Evolutionary conservation across 1,140 invertebrate genomes (phyloP).

Genomic region (Idris sp.): DNA sequence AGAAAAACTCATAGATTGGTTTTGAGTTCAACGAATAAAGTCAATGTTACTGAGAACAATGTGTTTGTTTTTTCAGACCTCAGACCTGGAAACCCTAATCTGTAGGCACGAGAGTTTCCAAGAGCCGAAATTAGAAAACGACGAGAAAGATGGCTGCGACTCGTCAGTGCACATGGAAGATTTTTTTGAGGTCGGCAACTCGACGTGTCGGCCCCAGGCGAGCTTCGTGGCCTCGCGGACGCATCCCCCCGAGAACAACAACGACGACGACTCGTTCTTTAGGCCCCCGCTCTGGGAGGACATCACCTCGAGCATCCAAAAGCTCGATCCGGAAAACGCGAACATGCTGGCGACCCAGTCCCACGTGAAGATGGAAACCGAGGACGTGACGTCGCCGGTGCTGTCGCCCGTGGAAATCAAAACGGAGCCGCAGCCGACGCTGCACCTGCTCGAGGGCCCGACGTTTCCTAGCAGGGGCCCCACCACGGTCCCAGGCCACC

Average conservation of each 20-base stretch:
- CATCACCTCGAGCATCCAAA: constrained; percentile 91
- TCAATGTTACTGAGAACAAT: no score
- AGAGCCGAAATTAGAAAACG: constrained; percentile 79
- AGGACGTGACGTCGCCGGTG: constrained; percentile 83
- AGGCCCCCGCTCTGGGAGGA: constrained; percentile 92
- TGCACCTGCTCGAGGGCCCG: constrained; percentile 76
- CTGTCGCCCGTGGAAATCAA: constrained; percentile 87
- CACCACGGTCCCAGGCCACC: constrained; percentile 61
- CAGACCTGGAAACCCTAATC: constrained; percentile 81
- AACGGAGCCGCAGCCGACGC: constrained; percentile 80
- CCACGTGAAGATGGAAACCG: constrained; percentile 85
- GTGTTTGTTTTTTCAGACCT: constrained; percentile 80
- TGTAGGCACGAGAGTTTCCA: constrained; percentile 80
- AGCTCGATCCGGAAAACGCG: constrained; percentile 92
- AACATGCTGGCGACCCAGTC: constrained; percentile 85
- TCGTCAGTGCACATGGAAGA: constrained; percentile 73
- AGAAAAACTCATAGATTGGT: no score
- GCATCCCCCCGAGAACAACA: constrained; percentile 62
- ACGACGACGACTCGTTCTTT: constrained; percentile 88
- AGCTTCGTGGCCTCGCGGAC: constrained; percentile 79
- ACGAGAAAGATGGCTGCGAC: constrained; percentile 80
- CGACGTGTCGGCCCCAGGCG: constrained; percentile 71
- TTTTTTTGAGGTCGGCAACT: constrained; percentile 80
- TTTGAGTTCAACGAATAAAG: no score
- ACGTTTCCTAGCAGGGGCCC: constrained; percentile 69